Evolutionary conservation across 2,888 invertebrate genomes (phyloP), one percentile per base, ranked within the genome.

Genomic region (Eupithecia centaureata): DNA sequence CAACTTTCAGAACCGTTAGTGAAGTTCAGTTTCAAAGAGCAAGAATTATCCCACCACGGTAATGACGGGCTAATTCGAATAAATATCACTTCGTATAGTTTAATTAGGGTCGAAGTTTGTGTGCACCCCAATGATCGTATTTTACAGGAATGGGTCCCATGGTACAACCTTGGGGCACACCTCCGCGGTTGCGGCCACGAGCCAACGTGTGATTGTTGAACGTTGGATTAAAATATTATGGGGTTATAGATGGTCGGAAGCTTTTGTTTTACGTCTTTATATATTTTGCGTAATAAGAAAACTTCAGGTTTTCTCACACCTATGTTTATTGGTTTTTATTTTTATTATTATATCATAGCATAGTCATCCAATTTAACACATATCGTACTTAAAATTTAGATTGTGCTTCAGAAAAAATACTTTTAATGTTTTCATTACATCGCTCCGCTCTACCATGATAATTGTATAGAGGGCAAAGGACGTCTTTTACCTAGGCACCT

Each of bases 61-160:
- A 78, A 78, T 72, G 75, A 76, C 67, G 60, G 63, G 67, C 66
- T 76, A 78, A 80, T 77, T 67, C 80, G 63, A 77, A 84, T 86
- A 86, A 86, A 86, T 85, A 83, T 84, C 82, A 86, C 80, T 86
- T 85, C 79, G 68, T 73, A 78, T 70, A 79, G 83, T 86, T 85
- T 85, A 86, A 87, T 87, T 87, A 85, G 80, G 73, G 78, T 74
- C 77, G 71, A 82, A 86, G 80, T 68, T 71, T 67, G 68, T 66
- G 54, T 64, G 63, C 62, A 67, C 72, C 71, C 67, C 72, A 73
- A 65, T 74, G 71, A 73, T 77, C 73, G 80, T 88, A 86, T 80
- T 82, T 88, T 80, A 85, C 78, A 38, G 67, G 70, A 73, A 85
- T 78, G 76, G 78, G 79, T 80, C 86, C 86, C 84, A 28, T 28